These are phyloP conservation scores for Epistrophella euchroma DNA, from an alignment of 2,888 invertebrate species.

Conservation along the genomic window DNA sequence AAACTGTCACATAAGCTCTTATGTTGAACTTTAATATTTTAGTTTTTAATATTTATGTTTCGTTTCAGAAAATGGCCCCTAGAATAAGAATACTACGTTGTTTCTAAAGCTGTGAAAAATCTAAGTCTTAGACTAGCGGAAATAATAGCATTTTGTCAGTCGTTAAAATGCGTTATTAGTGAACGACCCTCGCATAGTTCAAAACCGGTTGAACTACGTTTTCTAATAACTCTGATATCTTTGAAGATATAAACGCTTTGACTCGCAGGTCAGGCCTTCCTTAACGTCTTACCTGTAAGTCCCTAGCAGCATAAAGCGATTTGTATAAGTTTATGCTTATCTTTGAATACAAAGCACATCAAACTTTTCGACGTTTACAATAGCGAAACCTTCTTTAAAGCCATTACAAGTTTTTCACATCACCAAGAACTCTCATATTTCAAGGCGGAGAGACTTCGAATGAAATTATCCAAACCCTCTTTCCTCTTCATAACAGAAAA, in stretches of 20 bases:
- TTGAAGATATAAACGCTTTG: background rate
- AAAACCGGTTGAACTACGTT: background rate
- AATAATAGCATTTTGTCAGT: too few species aligned
- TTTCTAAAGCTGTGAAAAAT: too few species aligned
- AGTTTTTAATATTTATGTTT: too few species aligned
- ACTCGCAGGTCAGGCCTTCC: background rate
- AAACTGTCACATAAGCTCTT: too few species aligned
- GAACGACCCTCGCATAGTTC: too few species aligned
- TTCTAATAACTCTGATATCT: background rate
- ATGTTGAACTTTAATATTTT: too few species aligned
- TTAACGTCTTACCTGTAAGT: background rate
- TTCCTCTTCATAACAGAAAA: constrained; percentile 5
- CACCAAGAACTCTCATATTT: constrained; percentile 4
- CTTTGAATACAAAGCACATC: background rate
- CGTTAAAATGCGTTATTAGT: too few species aligned
- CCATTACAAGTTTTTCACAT: background rate
- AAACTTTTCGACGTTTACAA: background rate
- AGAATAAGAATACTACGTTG: too few species aligned
- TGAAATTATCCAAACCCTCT: constrained; percentile 9
- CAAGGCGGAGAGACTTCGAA: background rate
- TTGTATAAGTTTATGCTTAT: background rate
- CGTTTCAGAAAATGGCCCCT: too few species aligned
- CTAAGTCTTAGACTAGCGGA: too few species aligned
- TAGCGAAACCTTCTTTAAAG: background rate
- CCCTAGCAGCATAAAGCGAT: too few species aligned